Evolutionary conservation across 2,113 vertebrate species (phyloP).

Genomic region (Tyrannus savana): DNA sequence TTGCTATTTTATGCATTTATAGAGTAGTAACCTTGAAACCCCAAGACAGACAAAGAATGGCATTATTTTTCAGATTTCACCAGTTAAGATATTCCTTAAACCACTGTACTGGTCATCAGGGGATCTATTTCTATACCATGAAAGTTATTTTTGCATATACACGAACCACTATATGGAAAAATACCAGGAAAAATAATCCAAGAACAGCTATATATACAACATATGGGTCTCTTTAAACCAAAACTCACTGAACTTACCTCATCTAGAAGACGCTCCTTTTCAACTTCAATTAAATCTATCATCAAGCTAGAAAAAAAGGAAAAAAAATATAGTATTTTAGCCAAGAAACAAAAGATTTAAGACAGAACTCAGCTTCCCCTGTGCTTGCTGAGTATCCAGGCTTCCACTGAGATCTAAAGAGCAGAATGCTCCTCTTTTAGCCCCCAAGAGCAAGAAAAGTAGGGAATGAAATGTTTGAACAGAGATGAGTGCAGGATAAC

Average conservation of each 20-base stretch:
- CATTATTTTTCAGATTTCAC: not conserved
- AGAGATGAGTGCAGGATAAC: not conserved
- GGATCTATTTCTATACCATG: not conserved
- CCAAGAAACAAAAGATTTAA: not conserved
- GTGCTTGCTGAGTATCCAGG: not conserved
- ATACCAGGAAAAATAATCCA: not conserved
- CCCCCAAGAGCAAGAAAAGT: not conserved
- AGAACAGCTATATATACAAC: not conserved
- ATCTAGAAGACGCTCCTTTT: conserved; percentile 88
- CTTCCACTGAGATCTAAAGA: not conserved
- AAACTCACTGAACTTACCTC: conserved; percentile 74
- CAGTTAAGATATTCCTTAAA: not conserved
- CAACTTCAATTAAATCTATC: conserved; percentile 84
- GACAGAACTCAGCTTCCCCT: not conserved
- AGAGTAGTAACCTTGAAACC: not conserved
- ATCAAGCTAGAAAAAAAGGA: conserved; percentile 73
- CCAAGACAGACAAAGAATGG: not conserved
- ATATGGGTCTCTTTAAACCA: not conserved
- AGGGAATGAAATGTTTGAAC: not conserved
- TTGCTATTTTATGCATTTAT: not conserved
- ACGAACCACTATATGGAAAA: not conserved
- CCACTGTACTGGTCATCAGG: not conserved
- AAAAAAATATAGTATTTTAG: conserved; percentile 21
- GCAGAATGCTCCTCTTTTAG: not conserved
- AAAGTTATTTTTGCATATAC: not conserved